Percentiles rank a stretch among this genome's conserved stretches.
Evolutionary conservation across 2,113 vertebrate genomes (phyloP).

Genomic region (Rallus limicola): DNA sequence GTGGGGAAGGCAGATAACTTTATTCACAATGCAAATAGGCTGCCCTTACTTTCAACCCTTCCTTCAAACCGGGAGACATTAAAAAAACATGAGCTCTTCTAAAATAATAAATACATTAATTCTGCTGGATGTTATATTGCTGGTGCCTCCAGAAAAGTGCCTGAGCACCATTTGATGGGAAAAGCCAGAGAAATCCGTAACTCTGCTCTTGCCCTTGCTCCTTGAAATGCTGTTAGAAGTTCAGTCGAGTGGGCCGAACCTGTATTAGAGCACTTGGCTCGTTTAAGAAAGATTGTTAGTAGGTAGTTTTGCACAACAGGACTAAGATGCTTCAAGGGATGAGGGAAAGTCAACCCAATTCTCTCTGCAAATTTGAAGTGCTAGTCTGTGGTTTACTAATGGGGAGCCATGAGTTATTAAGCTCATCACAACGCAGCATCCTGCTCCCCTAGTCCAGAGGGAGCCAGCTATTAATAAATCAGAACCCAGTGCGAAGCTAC

Average conservation of each 20-base stretch:
- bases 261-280: not conserved
- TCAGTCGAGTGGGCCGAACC: not conserved
- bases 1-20: constrained; percentile 58
- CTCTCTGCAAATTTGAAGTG: not conserved
- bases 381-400: constrained; percentile 30
- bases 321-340: not conserved
- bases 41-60: constrained; percentile 75
- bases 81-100: constrained; percentile 71
- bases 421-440: not conserved
- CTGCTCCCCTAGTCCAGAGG: constrained; percentile 8
- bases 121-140: not conserved
- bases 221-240: not conserved
- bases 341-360: not conserved
- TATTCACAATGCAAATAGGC: constrained; percentile 76
- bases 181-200: not conserved
- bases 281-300: not conserved
- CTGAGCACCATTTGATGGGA: not conserved
- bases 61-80: constrained; percentile 70
- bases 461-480: constrained; percentile 58
- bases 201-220: not conserved
- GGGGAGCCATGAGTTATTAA: constrained; percentile 28
- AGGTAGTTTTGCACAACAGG: not conserved
- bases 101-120: constrained; percentile 64
- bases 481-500: constrained; percentile 13
- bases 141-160: not conserved